A percentile compares a stretch with the other conserved stretches of the same genome.
phyloP scores from a whole-genome alignment of 1,140 invertebrate species.

The Charaxes varanes region DNA sequence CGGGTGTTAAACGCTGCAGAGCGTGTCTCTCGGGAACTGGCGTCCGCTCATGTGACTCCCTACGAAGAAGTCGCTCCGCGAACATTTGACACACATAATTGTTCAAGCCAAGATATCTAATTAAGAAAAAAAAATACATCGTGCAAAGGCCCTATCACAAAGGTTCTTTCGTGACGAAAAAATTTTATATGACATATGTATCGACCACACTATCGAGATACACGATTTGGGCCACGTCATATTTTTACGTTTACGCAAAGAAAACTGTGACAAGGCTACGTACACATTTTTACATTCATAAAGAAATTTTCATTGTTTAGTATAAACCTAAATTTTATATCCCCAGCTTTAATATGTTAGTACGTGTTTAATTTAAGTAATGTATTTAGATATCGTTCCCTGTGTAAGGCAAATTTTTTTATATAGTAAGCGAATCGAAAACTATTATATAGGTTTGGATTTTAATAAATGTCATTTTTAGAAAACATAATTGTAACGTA shows the following conservation, averaged over 20 bases:
- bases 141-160: slow-evolving; percentile 6
- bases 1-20: slow-evolving; percentile 83
- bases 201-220: too few species aligned
- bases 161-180: too few species aligned
- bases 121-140: neutral
- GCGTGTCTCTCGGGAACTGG: slow-evolving; percentile 75
- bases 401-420: slow-evolving; percentile 4
- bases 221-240: too few species aligned
- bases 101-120: slow-evolving; percentile 69
- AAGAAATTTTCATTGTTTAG: slow-evolving; percentile 2
- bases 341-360: slow-evolving; percentile 49
- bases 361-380: slow-evolving; percentile 15
- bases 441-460: neutral
- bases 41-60: slow-evolving; percentile 55
- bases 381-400: slow-evolving; percentile 14
- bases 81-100: slow-evolving; percentile 59
- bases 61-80: slow-evolving; percentile 67
- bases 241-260: too few species aligned
- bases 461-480: neutral
- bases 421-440: neutral
- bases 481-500: neutral
- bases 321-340: slow-evolving; percentile 23
- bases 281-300: too few species aligned
- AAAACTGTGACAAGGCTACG: slow-evolving; percentile 4
- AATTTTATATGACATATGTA: too few species aligned